phyloP scores from a whole-genome alignment of 37 sponge, comb jelly and placozoan genomes.

The Tethya wilhelma region DNA sequence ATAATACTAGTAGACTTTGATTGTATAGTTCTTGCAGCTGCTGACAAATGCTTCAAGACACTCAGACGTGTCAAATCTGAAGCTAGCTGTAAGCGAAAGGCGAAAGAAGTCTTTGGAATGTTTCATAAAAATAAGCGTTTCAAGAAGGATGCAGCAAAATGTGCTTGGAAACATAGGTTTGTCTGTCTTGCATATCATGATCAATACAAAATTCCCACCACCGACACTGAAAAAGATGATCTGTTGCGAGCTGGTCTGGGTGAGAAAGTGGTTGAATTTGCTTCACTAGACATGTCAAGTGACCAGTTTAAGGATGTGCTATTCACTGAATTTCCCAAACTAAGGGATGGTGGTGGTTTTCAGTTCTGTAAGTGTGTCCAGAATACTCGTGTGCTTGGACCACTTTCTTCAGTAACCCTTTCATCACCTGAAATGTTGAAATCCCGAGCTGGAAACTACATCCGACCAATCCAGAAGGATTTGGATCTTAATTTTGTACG shows the following conservation, averaged over 20 bases:
- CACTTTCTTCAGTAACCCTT: background rate
- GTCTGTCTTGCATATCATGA: slow-evolving; percentile 15
- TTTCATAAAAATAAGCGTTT: too few species aligned
- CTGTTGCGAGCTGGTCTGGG: slow-evolving; percentile 51
- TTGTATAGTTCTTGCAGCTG: too few species aligned
- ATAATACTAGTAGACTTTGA: too few species aligned
- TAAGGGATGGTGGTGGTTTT: slow-evolving; percentile 33
- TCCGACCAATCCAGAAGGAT: background rate
- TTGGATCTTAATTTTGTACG: background rate
- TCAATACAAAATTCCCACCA: slow-evolving; percentile 44
- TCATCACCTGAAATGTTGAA: slow-evolving; percentile 41
- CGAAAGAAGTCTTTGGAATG: too few species aligned
- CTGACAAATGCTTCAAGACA: too few species aligned
- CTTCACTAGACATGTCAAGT: background rate
- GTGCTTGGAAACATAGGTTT: too few species aligned
- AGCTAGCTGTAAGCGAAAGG: too few species aligned
- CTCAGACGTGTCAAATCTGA: too few species aligned
- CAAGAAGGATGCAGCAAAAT: too few species aligned
- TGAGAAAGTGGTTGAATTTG: slow-evolving; percentile 40
- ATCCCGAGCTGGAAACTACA: slow-evolving; percentile 26
- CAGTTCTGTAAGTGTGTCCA: slow-evolving; percentile 5
- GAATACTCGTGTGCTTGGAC: background rate
- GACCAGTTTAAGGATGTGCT: slow-evolving; percentile 39
- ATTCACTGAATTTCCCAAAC: slow-evolving; percentile 19
- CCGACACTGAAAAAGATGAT: slow-evolving; percentile 48